Evolutionary conservation across 2,113 vertebrate genomes (phyloP).

Genomic region (Pseudorasbora parva): DNA sequence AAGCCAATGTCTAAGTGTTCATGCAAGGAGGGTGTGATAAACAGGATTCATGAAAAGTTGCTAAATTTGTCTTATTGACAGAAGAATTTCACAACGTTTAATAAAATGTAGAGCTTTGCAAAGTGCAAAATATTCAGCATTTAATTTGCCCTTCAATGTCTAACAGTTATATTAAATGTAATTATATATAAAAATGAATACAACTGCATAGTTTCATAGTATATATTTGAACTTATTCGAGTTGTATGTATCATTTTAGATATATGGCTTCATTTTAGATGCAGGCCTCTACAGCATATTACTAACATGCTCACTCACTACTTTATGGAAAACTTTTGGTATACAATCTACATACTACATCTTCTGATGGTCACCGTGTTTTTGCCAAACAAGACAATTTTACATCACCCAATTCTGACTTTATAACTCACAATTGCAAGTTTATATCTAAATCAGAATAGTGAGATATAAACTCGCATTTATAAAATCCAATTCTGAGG

Average conservation of each 20-base stretch:
- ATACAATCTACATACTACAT: too few species aligned
- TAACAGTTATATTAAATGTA: too few species aligned
- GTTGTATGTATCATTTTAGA: background rate
- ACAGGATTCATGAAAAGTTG: constrained; percentile 5
- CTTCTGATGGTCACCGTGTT: too few species aligned
- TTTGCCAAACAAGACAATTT: too few species aligned
- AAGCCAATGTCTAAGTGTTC: constrained; percentile 20
- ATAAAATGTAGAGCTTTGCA: background rate
- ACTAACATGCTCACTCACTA: too few species aligned
- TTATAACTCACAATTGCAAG: too few species aligned
- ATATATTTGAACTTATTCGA: background rate
- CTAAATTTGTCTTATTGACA: background rate
- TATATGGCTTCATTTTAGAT: background rate
- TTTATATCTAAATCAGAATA: too few species aligned
- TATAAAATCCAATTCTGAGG: too few species aligned
- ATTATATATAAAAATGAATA: background rate
- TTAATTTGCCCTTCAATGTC: background rate
- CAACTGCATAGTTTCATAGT: background rate
- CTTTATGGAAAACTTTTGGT: too few species aligned
- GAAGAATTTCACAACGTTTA: background rate
- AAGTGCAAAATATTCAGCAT: background rate
- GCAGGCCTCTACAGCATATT: background rate
- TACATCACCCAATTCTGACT: too few species aligned
- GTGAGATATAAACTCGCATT: too few species aligned
- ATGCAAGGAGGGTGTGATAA: background rate